Evolutionary conservation across 2,113 vertebrate genomes (phyloP), one percentile per base, ranked within the genome.

Genomic region (Eira barbara): DNA sequence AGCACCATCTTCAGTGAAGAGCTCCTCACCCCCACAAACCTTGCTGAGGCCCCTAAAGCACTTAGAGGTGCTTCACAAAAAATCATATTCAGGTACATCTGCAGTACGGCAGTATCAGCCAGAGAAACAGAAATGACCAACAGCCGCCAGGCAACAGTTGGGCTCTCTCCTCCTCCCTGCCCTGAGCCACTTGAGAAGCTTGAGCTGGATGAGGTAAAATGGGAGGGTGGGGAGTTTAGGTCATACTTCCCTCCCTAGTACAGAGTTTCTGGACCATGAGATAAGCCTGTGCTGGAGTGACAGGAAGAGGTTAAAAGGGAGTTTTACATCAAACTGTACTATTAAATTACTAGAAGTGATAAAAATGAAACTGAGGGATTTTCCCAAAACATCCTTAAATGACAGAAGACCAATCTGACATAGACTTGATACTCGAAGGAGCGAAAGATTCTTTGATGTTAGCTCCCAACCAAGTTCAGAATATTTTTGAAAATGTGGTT

Each of bases 271-370:
- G 93, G 88, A 42, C 13, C 74, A 89, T 36, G 80, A 95, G 84
- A 63, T 52, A 81, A 90, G 42, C 31, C 67, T 92, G 87, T 65
- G 76, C 39, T 73, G n/a, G 55, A 91, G 65, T 94, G 97, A 95
- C 97, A 96, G 94, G 91, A 97, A 98, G 57, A 89, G 29, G 49
- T 69, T 67, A 25, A n/a, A 87, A 57, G 96, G 97, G 89, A 96
- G 80, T 97, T 98, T 98, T 96, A 92, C 82, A 86, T 13, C 86
- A 73, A 96, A 95, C 18, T 61, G 45, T 65, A 65, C 63, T 78
- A n/a, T 29, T 59, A 96, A 93, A 42, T 98, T 97, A 97, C 98
- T 97, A 96, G 92, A 97, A 98, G n/a, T 52, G 39, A 89, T 79
- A 82, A 73, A 97, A 96, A 78, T 25, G 94, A 97, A 97, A 98